phyloP scores from a whole-genome alignment of 1,140 invertebrate genomes.

The Drosophila kepulauana region DNA sequence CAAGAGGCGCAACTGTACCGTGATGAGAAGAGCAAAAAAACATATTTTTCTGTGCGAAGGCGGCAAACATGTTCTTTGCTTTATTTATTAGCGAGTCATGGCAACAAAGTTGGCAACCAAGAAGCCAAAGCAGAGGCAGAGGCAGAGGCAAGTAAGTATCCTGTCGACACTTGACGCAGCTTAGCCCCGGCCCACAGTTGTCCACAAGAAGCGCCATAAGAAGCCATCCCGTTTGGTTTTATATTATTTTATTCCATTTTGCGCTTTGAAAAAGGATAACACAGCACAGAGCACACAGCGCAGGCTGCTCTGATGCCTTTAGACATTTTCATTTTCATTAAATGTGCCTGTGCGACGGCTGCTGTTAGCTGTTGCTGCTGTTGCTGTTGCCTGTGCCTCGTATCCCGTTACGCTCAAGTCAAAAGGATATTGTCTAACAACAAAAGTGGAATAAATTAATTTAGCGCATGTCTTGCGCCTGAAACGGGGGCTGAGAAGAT shows the following conservation, averaged over 20 bases:
- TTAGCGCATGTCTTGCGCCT: conserved; percentile 70
- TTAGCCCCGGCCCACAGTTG: conserved; percentile 21
- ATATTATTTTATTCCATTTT: conserved; percentile 68
- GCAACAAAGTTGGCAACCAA: conserved; percentile 8
- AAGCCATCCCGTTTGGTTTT: conserved; percentile 49
- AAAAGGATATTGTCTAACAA: conserved; percentile 81
- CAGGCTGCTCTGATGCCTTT: conserved; percentile 54
- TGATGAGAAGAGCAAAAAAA: no score
- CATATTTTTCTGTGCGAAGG: conserved; percentile 37
- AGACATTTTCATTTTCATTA: conserved; percentile 82
- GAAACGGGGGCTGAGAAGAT: not conserved
- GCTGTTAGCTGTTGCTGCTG: conserved; percentile 15
- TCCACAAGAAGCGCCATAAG: not conserved
- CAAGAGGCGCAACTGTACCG: not conserved
- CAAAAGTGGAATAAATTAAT: conserved; percentile 84
- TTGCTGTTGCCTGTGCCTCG: conserved; percentile 29
- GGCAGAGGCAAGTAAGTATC: conserved; percentile 12
- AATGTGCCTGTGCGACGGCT: conserved; percentile 56
- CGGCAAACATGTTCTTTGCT: conserved; percentile 48
- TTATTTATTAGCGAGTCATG: conserved; percentile 43
- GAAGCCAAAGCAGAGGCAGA: not conserved
- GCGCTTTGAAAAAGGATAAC: conserved; percentile 73
- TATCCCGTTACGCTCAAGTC: conserved; percentile 59
- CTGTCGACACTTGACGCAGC: conserved; percentile 73
- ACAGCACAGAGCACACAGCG: not conserved